Evolutionary conservation across 2,113 vertebrate species (phyloP).

Genomic region (Centropristis striata): DNA sequence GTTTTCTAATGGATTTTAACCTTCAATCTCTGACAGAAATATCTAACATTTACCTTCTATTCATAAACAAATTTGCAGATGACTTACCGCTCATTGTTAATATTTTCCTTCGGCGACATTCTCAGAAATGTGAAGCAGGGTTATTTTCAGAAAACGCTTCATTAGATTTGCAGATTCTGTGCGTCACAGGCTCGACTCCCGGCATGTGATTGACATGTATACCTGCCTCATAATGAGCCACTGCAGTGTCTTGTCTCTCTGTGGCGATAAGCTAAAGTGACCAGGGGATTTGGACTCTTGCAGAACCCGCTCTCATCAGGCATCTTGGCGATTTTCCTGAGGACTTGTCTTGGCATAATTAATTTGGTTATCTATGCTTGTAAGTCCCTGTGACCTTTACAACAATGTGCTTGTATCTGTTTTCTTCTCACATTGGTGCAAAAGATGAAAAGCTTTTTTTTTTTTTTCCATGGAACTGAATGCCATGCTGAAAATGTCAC

Average conservation of each 20-base stretch:
- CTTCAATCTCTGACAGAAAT: constrained; percentile 7
- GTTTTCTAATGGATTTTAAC: neutral
- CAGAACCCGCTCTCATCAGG: constrained; percentile 49
- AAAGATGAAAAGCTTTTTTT: constrained; percentile 69
- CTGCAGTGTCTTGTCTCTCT: constrained; percentile 24
- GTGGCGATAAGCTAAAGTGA: constrained; percentile 56
- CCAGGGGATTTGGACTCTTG: constrained; percentile 67
- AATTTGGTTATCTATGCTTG: constrained; percentile 83
- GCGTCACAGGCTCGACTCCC: constrained; percentile 52
- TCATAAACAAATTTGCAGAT: constrained; percentile 61
- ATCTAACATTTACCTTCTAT: constrained; percentile 45
- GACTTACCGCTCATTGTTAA: constrained; percentile 40
- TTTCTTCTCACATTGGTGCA: constrained; percentile 54
- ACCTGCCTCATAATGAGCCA: constrained; percentile 68
- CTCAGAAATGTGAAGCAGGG: constrained; percentile 57
- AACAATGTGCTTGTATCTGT: constrained; percentile 73
- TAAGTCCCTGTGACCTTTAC: constrained; percentile 86
- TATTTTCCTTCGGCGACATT: constrained; percentile 76
- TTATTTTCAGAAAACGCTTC: constrained; percentile 78
- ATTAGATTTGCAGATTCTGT: constrained; percentile 77
- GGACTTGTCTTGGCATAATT: constrained; percentile 77
- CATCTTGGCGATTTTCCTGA: constrained; percentile 54
- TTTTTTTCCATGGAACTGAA: constrained; percentile 65
- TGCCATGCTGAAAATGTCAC: constrained; percentile 81
- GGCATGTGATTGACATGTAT: constrained; percentile 79